A percentile compares a stretch with the other conserved stretches of the same genome.
Conservation (phyloP, 1,140 invertebrate species). For the Hermetia illucens region DNA sequence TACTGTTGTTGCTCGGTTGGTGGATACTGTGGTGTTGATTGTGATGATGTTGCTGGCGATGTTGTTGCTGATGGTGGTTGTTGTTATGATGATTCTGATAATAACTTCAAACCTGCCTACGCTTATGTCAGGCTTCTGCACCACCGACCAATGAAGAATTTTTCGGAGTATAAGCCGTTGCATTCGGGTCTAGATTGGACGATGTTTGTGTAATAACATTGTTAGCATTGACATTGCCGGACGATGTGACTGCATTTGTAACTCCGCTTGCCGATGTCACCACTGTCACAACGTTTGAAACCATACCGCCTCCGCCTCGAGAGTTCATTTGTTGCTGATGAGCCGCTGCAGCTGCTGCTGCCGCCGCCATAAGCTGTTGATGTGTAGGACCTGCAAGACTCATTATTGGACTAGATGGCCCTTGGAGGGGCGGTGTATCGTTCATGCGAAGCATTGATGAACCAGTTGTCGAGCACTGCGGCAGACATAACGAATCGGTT, state of each 20-base stretch:
- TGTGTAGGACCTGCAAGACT: slow-evolving; percentile 12
- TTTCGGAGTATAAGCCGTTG: slow-evolving; percentile 81
- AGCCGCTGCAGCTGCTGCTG: slow-evolving; percentile 10
- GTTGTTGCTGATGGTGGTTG: not conserved
- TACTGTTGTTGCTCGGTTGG: not conserved
- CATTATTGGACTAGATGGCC: slow-evolving; percentile 18
- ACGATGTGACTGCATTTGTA: slow-evolving; percentile 1
- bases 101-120: not conserved
- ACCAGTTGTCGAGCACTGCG: slow-evolving; percentile 27
- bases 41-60: not conserved
- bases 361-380: not conserved
- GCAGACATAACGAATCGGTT: slow-evolving; percentile 44
- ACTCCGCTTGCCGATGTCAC: not conserved
- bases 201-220: slow-evolving; percentile 10
- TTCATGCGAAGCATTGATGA: slow-evolving; percentile 45
- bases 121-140: slow-evolving; percentile 13
- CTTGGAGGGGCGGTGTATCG: slow-evolving; percentile 15
- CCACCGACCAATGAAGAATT: slow-evolving; percentile 22
- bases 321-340: slow-evolving; percentile 19
- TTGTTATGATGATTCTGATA: not conserved
- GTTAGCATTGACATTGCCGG: not conserved
- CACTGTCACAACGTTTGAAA: slow-evolving; percentile 39
- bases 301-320: slow-evolving; percentile 43
- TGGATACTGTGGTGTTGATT: not conserved
- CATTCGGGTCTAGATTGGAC: slow-evolving; percentile 79